Conservation (phyloP, 1,140 invertebrate species). For the Colletes gigas region DNA sequence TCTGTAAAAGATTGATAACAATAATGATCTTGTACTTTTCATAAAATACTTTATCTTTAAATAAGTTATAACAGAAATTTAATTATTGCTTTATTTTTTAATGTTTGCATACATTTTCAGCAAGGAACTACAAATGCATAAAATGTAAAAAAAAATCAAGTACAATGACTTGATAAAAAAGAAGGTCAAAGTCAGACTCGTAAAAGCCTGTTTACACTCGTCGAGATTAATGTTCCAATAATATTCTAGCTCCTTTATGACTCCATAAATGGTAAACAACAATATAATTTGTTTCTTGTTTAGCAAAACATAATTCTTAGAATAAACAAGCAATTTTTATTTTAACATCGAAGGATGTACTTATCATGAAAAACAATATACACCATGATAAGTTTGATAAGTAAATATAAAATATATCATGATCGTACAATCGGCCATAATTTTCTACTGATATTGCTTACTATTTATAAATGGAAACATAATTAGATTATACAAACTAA, state of each 20-base stretch:
- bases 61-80: background rate
- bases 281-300: background rate
- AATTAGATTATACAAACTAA: background rate
- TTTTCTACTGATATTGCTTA: background rate
- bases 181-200: background rate
- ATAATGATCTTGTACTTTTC: background rate
- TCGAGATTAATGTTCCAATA: background rate
- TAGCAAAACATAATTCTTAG: background rate
- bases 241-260: background rate
- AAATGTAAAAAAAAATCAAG: background rate
- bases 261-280: background rate
- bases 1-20: background rate
- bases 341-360: background rate
- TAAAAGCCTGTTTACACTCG: background rate
- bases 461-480: background rate
- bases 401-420: background rate
- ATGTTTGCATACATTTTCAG: background rate
- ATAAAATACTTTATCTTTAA: background rate
- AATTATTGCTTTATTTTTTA: background rate
- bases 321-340: background rate
- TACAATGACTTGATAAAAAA: background rate
- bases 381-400: background rate
- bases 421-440: background rate
- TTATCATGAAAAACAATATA: background rate
- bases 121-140: background rate